Evolutionary conservation across 1,140 invertebrate species (phyloP).

Genomic region (Camponotus floridanus): DNA sequence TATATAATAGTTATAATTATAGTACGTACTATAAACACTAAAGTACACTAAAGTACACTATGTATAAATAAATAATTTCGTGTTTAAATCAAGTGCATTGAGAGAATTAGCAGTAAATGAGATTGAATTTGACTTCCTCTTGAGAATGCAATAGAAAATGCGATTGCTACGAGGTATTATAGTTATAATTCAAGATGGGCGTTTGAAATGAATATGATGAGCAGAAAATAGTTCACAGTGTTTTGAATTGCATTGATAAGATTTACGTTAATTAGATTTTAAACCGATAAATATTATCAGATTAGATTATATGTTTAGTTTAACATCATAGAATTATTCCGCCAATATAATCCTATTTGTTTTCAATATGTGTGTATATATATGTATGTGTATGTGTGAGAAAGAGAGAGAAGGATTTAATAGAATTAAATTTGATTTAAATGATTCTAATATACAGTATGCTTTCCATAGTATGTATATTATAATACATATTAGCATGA

Average conservation of each 20-base stretch:
- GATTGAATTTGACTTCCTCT: constrained; percentile 4
- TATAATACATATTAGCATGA: constrained; percentile 39
- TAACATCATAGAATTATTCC: constrained; percentile 38
- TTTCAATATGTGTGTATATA: neutral
- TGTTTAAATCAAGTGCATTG: neutral
- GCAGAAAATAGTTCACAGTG: neutral
- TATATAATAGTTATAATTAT: too few species aligned
- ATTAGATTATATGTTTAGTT: constrained; percentile 37
- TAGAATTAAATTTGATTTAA: constrained; percentile 43
- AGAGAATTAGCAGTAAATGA: neutral
- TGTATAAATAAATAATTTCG: neutral
- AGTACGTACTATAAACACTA: neutral
- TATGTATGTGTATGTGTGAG: too few species aligned
- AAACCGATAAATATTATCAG: constrained; percentile 31
- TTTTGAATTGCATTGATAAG: constrained; percentile 8
- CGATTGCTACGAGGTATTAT: neutral
- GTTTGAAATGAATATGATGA: constrained; percentile 12
- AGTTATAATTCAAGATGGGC: constrained; percentile 6
- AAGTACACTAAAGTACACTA: neutral
- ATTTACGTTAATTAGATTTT: constrained; percentile 21
- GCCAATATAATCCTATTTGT: constrained; percentile 30
- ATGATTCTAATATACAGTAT: neutral
- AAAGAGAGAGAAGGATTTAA: constrained; percentile 7
- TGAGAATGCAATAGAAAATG: constrained; percentile 6
- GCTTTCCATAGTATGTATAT: neutral